Percentiles rank a stretch among this genome's conserved stretches.
phyloP scores from a whole-genome alignment of 2,888 invertebrate species.

The Mayetiola destructor region DNA sequence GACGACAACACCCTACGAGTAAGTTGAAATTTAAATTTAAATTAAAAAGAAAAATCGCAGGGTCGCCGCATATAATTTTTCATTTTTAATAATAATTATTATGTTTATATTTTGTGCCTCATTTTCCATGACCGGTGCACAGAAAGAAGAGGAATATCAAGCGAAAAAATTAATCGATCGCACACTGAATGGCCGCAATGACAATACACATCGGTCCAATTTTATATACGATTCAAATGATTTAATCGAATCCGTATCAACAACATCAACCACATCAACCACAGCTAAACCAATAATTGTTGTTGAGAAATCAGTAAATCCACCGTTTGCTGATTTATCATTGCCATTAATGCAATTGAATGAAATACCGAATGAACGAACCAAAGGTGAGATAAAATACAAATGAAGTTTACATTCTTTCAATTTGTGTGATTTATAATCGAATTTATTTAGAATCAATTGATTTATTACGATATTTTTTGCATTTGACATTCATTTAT shows the following conservation, averaged over 20 bases:
- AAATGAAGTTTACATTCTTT: too few species aligned
- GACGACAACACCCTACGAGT: conserved; percentile 4
- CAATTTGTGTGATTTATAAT: too few species aligned
- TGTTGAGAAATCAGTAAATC: conserved; percentile 17
- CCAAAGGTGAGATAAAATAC: conserved; percentile 20
- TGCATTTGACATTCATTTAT: not conserved
- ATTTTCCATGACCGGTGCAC: not conserved
- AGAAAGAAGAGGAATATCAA: not conserved
- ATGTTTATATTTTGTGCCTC: not conserved
- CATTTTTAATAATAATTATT: not conserved
- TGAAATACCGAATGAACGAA: conserved; percentile 25
- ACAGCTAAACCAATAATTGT: conserved; percentile 23
- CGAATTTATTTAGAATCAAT: too few species aligned
- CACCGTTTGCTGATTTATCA: conserved; percentile 28
- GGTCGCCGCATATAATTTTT: conserved; percentile 18
- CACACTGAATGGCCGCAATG: too few species aligned
- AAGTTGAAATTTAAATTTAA: not conserved
- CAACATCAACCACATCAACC: conserved; percentile 23
- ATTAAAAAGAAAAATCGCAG: not conserved
- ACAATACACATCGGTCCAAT: too few species aligned
- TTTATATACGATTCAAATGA: too few species aligned
- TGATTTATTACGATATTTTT: not conserved
- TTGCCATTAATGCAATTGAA: conserved; percentile 30
- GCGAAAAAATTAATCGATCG: not conserved
- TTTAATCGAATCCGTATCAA: not conserved